A percentile compares a stretch with the other conserved stretches of the same genome.
Conservation (phyloP, 2,113 vertebrate species). For the pig (Sus scrofa) region DNA sequence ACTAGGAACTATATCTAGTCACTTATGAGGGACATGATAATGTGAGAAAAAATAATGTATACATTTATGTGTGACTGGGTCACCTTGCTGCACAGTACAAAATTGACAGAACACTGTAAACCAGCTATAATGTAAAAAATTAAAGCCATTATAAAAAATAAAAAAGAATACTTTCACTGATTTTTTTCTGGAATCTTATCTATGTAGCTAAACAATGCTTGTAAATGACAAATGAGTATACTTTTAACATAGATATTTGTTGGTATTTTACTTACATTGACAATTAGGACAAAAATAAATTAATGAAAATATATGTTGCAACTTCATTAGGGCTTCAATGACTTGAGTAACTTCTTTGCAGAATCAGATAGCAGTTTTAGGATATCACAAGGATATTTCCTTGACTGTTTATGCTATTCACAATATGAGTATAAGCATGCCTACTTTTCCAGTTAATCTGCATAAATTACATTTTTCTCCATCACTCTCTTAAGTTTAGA, state of each 20-base stretch:
- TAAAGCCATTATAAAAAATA: too few relatives aligned
- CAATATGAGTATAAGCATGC: not conserved
- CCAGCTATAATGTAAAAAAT: too few relatives aligned
- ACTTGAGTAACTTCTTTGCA: not conserved
- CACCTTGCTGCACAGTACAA: too few relatives aligned
- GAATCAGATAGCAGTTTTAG: not conserved
- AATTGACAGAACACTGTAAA: too few relatives aligned
- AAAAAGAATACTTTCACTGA: not conserved
- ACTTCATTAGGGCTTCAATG: not conserved
- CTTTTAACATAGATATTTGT: not conserved
- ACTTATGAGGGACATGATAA: too few relatives aligned
- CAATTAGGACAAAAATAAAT: slow-evolving; percentile 3
- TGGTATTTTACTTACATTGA: slow-evolving; percentile 3
- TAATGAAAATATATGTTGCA: not conserved
- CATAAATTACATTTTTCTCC: not conserved
- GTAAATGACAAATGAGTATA: not conserved
- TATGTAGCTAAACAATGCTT: not conserved
- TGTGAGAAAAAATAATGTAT: too few relatives aligned
- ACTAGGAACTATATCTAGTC: too few relatives aligned
- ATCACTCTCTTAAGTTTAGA: not conserved
- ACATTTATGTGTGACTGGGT: too few relatives aligned
- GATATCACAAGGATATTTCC: not conserved
- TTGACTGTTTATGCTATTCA: not conserved
- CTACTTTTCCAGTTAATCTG: not conserved
- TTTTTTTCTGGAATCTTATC: slow-evolving; percentile 17